Evolutionary conservation across 2,888 invertebrate species (phyloP).

Genomic region (Drosophila tripunctata): DNA sequence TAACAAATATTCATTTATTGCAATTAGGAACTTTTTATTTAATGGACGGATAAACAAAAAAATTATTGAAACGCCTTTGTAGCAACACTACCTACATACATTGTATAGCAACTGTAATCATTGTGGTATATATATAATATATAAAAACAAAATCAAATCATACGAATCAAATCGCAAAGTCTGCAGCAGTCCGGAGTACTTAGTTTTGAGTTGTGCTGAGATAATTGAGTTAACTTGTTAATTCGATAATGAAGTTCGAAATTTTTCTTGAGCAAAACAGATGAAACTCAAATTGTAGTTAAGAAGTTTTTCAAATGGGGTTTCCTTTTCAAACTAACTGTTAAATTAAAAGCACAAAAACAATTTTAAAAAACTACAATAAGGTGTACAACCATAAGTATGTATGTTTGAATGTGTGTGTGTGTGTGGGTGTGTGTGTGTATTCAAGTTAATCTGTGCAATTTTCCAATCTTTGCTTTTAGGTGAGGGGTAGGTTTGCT

Average conservation of each 20-base stretch:
- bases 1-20: conserved; percentile 74
- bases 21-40: conserved; percentile 78
- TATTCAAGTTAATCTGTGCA: conserved; percentile 47
- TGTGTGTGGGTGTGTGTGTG: conserved; percentile 29
- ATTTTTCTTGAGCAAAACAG: conserved; percentile 76
- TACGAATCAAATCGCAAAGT: conserved; percentile 17
- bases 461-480: conserved; percentile 41
- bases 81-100: neutral
- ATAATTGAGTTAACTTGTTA: conserved; percentile 5
- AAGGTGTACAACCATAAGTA: conserved; percentile 73
- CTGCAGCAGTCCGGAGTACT: conserved; percentile 22
- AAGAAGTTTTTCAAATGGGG: conserved; percentile 36
- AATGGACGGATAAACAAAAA: conserved; percentile 83
- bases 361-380: conserved; percentile 28
- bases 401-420: conserved; percentile 31
- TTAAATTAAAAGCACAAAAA: conserved; percentile 25
- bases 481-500: no score
- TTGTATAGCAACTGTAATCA: conserved; percentile 4
- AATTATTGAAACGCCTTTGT: conserved; percentile 56
- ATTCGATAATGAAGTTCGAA: conserved; percentile 16
- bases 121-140: neutral
- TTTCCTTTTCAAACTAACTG: conserved; percentile 18
- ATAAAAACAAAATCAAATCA: neutral
- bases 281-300: conserved; percentile 50
- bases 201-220: conserved; percentile 6